Base-by-base conservation (phyloP, 1,140 invertebrate genomes). In the Steinernema feltiae region DNA sequence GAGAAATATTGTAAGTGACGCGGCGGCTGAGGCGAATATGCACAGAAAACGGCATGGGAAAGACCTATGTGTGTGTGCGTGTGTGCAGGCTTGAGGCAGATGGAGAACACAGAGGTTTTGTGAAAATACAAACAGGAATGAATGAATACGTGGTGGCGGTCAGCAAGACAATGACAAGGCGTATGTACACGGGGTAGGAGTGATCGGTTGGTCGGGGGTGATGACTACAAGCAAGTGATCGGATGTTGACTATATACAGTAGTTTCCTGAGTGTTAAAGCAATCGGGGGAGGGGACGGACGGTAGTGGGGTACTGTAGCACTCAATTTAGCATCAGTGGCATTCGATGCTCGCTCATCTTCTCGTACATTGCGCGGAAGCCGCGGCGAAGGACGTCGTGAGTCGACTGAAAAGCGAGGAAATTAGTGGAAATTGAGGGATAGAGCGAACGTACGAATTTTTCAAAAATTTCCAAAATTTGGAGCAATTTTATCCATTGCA, bases 181-280 rank as follows among this genome's bases (percentile, higher is more conserved):
- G 18, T 41, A 41, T 41, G 35, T 41, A 41, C 35, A 41, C 18
- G 35, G 35, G 35, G 18, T 41, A 41, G 7, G 7, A 41, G 35
- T 7, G 35, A 41, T 41, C n/a, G n/a, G n/a, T n/a, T n/a, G n/a
- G n/a, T n/a, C n/a, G n/a, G n/a, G n/a, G n/a, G n/a, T n/a, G n/a
- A n/a, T n/a, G n/a, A n/a, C n/a, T n/a, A n/a, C n/a, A n/a, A n/a
- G n/a, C n/a, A n/a, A n/a, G n/a, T n/a, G n/a, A n/a, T n/a, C n/a
- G n/a, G n/a, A n/a, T n/a, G n/a, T n/a, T n/a, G n/a, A n/a, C n/a
- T 63, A 63, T 63, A 21, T 63, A 63, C 53, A 63, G 53, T 12
- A 27, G 53, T 12, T 63, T 63, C 53, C 53, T 63, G 53, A 63
- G 53, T 12, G 7, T 63, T 63, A 63, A 63, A 63, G 53, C 53